These are phyloP conservation scores for Drosophila quinaria DNA, from an alignment of 2,888 invertebrate genomes.

Conservation along the genomic window DNA sequence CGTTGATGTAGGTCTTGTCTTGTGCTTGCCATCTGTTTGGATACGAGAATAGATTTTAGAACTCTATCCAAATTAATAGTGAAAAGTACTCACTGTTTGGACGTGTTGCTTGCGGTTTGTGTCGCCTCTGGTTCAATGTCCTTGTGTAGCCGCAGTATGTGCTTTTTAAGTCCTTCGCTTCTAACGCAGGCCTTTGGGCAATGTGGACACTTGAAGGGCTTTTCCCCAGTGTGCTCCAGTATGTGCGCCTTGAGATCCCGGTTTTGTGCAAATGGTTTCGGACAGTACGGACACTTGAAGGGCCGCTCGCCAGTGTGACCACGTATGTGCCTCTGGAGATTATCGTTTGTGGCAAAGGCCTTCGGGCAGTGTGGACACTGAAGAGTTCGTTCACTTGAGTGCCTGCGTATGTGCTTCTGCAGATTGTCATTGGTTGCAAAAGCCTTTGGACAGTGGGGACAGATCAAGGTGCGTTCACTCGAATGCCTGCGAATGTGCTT, in stretches of 20 bases:
- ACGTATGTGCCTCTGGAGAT: constrained; percentile 54
- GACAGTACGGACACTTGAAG: constrained; percentile 53
- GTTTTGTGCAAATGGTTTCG: constrained; percentile 57
- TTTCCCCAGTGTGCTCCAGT: constrained; percentile 54
- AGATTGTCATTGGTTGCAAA: constrained; percentile 57
- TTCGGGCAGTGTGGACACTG: constrained; percentile 56
- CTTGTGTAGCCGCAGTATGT: constrained; percentile 51
- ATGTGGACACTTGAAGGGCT: constrained; percentile 55
- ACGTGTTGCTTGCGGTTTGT: constrained; percentile 26
- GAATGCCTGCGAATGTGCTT: constrained; percentile 54
- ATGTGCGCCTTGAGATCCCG: constrained; percentile 58
- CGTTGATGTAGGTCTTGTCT: constrained; percentile 44
- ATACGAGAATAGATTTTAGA: not conserved
- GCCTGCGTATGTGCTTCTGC: constrained; percentile 53
- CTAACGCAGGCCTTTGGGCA: constrained; percentile 57
- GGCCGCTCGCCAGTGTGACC: constrained; percentile 57
- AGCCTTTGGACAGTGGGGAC: constrained; percentile 54
- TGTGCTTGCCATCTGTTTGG: constrained; percentile 37
- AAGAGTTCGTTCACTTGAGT: constrained; percentile 48
- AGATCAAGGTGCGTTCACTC: constrained; percentile 43
- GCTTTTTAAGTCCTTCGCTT: constrained; percentile 52
- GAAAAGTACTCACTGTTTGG: not conserved
- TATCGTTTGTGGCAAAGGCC: constrained; percentile 55
- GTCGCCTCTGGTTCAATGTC: constrained; percentile 45
- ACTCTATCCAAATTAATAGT: not conserved